These are phyloP conservation scores for Bacillus rossius DNA, from an alignment of 1,140 invertebrate genomes.

Conservation along the genomic window DNA sequence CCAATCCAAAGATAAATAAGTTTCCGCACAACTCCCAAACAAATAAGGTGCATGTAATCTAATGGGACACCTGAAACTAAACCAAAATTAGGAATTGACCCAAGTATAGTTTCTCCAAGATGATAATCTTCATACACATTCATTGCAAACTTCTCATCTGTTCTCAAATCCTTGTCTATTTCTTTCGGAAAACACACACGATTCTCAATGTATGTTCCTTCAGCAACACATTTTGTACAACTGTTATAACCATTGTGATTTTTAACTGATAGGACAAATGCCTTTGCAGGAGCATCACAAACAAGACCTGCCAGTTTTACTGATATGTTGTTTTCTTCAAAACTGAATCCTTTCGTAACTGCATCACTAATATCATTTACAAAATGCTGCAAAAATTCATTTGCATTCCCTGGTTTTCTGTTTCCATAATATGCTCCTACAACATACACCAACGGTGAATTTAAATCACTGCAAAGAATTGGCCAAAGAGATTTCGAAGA, in stretches of 20 bases:
- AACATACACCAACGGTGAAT: slow-evolving; percentile 26
- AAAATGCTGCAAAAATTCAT: slow-evolving; percentile 31
- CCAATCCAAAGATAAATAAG: slow-evolving; percentile 9
- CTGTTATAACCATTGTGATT: slow-evolving; percentile 27
- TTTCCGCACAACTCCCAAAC: slow-evolving; percentile 26
- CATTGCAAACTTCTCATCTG: slow-evolving; percentile 24
- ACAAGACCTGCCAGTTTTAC: slow-evolving; percentile 27
- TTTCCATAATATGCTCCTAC: slow-evolving; percentile 18
- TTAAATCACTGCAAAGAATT: slow-evolving; percentile 25
- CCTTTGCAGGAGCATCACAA: slow-evolving; percentile 33
- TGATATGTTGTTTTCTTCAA: slow-evolving; percentile 19
- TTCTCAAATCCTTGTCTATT: slow-evolving; percentile 18
- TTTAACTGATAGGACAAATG: slow-evolving; percentile 30
- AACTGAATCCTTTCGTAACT: slow-evolving; percentile 19
- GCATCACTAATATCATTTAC: slow-evolving; percentile 26
- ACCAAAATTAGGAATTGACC: slow-evolving; percentile 13
- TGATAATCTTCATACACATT: slow-evolving; percentile 23
- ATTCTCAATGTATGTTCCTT: slow-evolving; percentile 11
- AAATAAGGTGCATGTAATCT: slow-evolving; percentile 15
- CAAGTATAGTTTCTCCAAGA: neutral
- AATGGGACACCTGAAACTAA: slow-evolving; percentile 25
- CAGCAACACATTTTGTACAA: slow-evolving; percentile 30
- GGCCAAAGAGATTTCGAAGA: slow-evolving; percentile 25
- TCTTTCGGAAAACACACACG: slow-evolving; percentile 14
- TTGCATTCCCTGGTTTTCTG: slow-evolving; percentile 28